phyloP scores from a whole-genome alignment of 2,113 vertebrate genomes.

The Rhinolophus ferrumequinum region DNA sequence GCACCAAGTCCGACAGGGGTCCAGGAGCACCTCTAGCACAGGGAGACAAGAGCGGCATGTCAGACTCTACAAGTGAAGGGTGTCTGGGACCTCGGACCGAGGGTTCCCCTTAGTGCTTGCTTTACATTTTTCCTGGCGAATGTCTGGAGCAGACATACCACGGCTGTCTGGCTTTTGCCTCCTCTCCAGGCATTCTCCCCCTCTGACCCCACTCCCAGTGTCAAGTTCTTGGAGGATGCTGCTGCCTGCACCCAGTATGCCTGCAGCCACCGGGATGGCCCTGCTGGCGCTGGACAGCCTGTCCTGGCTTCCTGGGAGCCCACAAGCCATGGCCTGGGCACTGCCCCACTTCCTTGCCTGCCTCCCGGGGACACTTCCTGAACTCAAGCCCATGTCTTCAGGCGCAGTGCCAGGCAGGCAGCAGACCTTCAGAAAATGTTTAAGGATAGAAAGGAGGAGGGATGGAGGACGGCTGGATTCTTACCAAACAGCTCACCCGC shows the following conservation, averaged over 20 bases:
- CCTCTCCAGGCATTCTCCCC: fast-evolving
- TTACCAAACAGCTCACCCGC: background rate
- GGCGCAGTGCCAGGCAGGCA: fast-evolving
- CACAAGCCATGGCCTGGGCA: fast-evolving
- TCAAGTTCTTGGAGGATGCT: fast-evolving
- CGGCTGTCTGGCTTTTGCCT: fast-evolving
- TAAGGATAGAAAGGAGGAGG: background rate
- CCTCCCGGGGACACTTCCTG: background rate
- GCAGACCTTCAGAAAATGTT: fast-evolving
- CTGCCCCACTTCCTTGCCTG: background rate
- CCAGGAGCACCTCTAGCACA: conserved; percentile 94
- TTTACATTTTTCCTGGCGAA: background rate
- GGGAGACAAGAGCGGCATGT: background rate
- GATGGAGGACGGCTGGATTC: no score
- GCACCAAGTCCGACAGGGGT: conserved; percentile 99
- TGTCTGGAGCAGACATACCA: no score
- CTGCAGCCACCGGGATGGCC: fast-evolving
- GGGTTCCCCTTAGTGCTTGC: fast-evolving
- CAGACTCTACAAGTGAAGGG: background rate
- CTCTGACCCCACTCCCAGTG: background rate
- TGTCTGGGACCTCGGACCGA: fast-evolving
- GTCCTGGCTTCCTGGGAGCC: no score
- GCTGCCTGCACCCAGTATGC: no score
- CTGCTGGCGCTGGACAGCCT: fast-evolving
- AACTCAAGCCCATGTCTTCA: background rate